Evolutionary conservation across 1,140 invertebrate species (phyloP).

Genomic region (Drosophila repletoides): DNA sequence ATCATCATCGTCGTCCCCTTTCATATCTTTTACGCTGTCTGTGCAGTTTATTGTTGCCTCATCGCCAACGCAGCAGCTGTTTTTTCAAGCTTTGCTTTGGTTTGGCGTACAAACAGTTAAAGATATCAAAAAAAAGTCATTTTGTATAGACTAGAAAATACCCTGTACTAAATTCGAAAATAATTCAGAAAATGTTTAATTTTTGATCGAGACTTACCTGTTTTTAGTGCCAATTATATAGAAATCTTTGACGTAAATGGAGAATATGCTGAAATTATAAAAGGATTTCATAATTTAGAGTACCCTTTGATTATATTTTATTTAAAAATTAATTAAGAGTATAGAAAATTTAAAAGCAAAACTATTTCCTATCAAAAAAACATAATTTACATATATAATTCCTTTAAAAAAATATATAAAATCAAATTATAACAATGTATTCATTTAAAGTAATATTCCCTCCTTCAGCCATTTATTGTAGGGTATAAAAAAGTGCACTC

Average conservation of each 20-base stretch:
- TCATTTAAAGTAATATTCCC: background rate
- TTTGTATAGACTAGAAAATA: background rate
- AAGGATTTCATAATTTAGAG: too few relatives aligned
- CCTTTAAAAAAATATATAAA: background rate
- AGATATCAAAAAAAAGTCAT: background rate
- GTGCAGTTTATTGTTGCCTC: conserved; percentile 76
- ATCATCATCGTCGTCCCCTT: conserved; percentile 23
- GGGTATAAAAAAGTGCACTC: conserved; percentile 17
- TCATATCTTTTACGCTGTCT: conserved; percentile 60
- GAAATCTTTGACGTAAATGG: too few relatives aligned
- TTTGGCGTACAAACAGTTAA: conserved; percentile 34
- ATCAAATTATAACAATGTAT: background rate
- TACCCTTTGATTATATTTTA: too few relatives aligned
- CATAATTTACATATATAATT: too few relatives aligned
- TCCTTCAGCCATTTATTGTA: background rate
- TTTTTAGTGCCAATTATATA: too few relatives aligned
- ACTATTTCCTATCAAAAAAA: too few relatives aligned
- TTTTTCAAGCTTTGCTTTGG: conserved; percentile 51
- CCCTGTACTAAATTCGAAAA: background rate
- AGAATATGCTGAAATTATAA: too few relatives aligned
- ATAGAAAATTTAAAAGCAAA: too few relatives aligned
- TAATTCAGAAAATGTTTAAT: too few relatives aligned
- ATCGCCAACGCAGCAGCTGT: conserved; percentile 63
- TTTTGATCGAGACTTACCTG: too few relatives aligned
- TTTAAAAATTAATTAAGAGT: too few relatives aligned